These are phyloP conservation scores for Peribatodes rhomboidaria DNA, from an alignment of 2,888 invertebrate genomes.

Conservation along the genomic window DNA sequence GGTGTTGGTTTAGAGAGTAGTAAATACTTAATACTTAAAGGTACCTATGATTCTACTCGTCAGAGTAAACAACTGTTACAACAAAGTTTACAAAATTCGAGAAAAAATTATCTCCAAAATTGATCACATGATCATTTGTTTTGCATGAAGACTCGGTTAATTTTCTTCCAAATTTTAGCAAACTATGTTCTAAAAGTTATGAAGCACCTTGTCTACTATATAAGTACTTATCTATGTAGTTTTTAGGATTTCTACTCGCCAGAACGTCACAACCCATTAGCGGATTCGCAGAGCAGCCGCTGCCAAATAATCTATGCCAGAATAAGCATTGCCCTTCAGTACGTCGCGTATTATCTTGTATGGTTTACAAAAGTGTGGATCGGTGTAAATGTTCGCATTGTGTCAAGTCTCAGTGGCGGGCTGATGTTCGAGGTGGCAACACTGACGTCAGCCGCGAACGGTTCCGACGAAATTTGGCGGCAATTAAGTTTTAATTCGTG, in stretches of 20 bases:
- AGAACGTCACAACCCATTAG: conserved; percentile 55
- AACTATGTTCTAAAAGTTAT: no score
- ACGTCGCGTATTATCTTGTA: conserved; percentile 51
- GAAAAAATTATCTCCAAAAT: no score
- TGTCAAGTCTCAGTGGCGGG: conserved; percentile 69
- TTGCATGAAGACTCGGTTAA: no score
- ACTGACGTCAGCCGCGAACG: conserved; percentile 33
- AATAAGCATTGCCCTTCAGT: conserved; percentile 63
- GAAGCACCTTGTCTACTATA: no score
- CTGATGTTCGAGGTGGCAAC: conserved; percentile 62
- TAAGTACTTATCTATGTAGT: not conserved
- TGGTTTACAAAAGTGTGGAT: conserved; percentile 71
- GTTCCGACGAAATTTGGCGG: conserved; percentile 46
- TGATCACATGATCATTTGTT: no score
- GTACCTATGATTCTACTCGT: no score
- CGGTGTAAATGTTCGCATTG: conserved; percentile 74
- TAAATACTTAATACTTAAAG: no score
- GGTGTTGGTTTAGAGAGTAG: no score
- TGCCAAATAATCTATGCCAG: conserved; percentile 67
- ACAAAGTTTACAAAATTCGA: no score
- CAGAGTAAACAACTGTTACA: no score
- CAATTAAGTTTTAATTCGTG: conserved; percentile 37
- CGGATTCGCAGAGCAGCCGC: conserved; percentile 54
- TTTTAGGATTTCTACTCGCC: conserved; percentile 6
- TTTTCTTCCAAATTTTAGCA: no score